A percentile compares a stretch with the other conserved stretches of the same genome.
Evolutionary conservation across 2,113 vertebrate species (phyloP).

Genomic region (Dolichotis patagonum): DNA sequence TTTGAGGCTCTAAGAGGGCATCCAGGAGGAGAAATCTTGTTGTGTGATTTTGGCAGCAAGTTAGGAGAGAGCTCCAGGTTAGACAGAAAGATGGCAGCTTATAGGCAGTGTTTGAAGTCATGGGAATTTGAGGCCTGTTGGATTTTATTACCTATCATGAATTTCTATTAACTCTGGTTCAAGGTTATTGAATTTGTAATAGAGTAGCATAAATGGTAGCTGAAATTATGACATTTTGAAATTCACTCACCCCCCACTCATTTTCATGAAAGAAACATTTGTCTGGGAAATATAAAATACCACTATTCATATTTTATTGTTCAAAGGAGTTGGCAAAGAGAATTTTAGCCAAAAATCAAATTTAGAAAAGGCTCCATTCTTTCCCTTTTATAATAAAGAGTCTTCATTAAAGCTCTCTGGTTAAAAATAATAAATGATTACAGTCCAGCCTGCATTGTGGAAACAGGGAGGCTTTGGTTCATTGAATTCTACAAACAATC

Average conservation of each 20-base stretch:
- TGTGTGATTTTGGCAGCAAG: not conserved
- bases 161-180: slow-evolving; percentile 79
- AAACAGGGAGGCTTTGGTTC: not conserved
- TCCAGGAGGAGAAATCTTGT: not conserved
- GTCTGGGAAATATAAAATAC: slow-evolving; percentile 64
- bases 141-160: slow-evolving; percentile 75
- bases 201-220: slow-evolving; percentile 75
- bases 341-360: slow-evolving; percentile 57
- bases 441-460: not conserved
- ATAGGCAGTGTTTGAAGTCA: not conserved
- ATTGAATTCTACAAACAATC: not conserved
- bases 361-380: slow-evolving; percentile 53
- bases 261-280: slow-evolving; percentile 75
- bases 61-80: not conserved
- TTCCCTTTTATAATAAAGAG: slow-evolving; percentile 41
- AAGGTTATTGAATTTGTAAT: slow-evolving; percentile 82
- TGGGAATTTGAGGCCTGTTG: slow-evolving; percentile 64
- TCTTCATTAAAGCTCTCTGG: slow-evolving; percentile 45
- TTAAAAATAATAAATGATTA: slow-evolving; percentile 46
- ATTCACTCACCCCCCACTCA: slow-evolving; percentile 68
- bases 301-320: slow-evolving; percentile 62
- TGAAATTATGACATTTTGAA: slow-evolving; percentile 75
- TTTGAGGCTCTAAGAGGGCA: not conserved
- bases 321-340: slow-evolving; percentile 36
- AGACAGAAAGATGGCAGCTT: not conserved